Evolutionary conservation across 2,113 vertebrate species (phyloP), one percentile per base, ranked within the genome.

Genomic region (Vulpes lagopus): DNA sequence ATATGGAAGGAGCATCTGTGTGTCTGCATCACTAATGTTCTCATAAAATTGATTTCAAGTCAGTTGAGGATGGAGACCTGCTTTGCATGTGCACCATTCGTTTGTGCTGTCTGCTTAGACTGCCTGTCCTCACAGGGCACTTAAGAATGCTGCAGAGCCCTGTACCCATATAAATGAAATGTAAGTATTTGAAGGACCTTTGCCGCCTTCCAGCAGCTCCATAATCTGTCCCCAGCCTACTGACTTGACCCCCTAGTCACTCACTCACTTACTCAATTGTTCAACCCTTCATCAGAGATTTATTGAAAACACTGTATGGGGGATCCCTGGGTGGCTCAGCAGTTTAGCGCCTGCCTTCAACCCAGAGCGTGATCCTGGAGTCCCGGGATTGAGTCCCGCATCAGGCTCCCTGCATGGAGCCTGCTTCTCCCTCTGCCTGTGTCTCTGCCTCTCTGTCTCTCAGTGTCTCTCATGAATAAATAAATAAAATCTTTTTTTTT

Each of bases 11-110:
- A 93, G 23, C 73, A 38, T 76, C 51, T 51, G 76, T 55, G 14
- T 87, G 92, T 59, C 84, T 90, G 95, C 62, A 88, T 90, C 53
- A 14, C 55, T 67, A 16, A 30, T 27, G 25, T 88, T 76, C 60
- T 93, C 60, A 12, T 82, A 23, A 38, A 85, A 20, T 2, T 17
- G n/a, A 22, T 43, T 59, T 38, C 49, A 0, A 3, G 64, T 43
- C 16, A 15, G 2, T 20, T n/a, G 89, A 62, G 64, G 62, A 25
- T 20, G 69, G 76, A 82, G 85, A 57, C 80, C 30, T 78, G 91
- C 43, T 84, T 51, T 55, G 73, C 60, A 1, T 60, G 49, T 15
- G 9, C 11, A 2, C 49, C 2, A 1, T 38, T 60, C 80, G 35
- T 79, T 60, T 30, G 17, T 65, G 55, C 9, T 25, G 25, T 64